Percentiles rank a stretch among this genome's conserved stretches.
These are phyloP conservation scores for Drosophila ohnishii DNA, from an alignment of 1,140 invertebrate genomes.

Conservation along the genomic window DNA sequence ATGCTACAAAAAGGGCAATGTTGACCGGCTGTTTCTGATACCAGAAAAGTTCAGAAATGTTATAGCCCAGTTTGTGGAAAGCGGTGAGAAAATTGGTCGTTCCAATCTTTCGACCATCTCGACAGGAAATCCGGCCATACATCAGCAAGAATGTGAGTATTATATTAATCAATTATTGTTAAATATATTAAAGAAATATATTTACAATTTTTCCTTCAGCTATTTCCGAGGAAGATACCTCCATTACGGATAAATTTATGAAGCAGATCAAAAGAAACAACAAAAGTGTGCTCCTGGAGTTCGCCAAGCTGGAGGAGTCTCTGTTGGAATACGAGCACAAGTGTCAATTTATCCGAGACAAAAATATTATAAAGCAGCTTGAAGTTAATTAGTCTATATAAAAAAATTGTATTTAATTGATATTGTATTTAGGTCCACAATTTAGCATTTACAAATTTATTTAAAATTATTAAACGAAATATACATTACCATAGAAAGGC, in stretches of 20 bases:
- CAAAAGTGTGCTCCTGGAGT: conserved; percentile 50
- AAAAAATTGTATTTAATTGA: not conserved
- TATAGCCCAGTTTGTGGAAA: conserved; percentile 75
- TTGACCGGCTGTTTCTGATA: conserved; percentile 65
- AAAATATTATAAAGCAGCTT: conserved; percentile 49
- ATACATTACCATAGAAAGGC: not conserved
- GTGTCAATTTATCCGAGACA: conserved; percentile 64
- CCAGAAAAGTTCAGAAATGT: conserved; percentile 66
- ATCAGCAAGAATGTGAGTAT: conserved; percentile 21
- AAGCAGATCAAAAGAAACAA: conserved; percentile 57
- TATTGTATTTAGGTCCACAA: not conserved
- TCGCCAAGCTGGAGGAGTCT: conserved; percentile 50
- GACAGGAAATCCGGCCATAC: conserved; percentile 17
- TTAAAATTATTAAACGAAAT: not conserved
- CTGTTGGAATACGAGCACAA: conserved; percentile 65
- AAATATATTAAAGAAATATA: not conserved
- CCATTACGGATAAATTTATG: conserved; percentile 49
- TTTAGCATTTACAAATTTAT: not conserved
- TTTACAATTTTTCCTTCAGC: not conserved
- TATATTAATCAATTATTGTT: not conserved
- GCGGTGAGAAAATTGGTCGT: conserved; percentile 47
- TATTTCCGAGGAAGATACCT: conserved; percentile 11
- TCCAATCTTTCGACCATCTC: conserved; percentile 33
- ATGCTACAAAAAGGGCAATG: conserved; percentile 76
- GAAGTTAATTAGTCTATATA: not conserved